Base-by-base conservation (phyloP, 2,113 vertebrate genomes). In the Platichthys flesus region DNA sequence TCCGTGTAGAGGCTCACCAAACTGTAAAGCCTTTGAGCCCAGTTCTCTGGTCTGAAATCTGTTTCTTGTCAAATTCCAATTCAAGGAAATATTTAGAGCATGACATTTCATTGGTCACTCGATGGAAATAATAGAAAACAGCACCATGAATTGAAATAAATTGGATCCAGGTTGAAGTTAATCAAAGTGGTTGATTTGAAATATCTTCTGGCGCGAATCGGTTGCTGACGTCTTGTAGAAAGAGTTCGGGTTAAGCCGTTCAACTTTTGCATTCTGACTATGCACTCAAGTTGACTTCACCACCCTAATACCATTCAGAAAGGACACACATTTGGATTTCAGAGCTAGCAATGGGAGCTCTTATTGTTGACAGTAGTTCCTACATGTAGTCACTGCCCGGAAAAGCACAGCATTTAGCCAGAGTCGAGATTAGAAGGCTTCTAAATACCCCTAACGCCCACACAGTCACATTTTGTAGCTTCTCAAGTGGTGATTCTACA, bases 371-470 rank as follows among this genome's bases (percentile, higher is more conserved):
- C 68, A 65, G 62, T 59, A 52, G 59, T 73, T 80, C 54, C 54
- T 45, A 37, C 64, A 68, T 52, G 23, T 79, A 49, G 31, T 65
- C 67, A 71, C 35, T 66, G 80, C 68, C 71, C 77, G 64, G 59
- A 79, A 85, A 74, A 73, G 55, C 63, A 63, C 8, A 57, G 40
- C 21, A n/a, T 68, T 87, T 81, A 85, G 80, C 60, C 74, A 73
- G 71, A 84, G 79, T 78, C 13, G 18, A 79, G 67, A 58, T 86
- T 90, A 68, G 83, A 90, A 90, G 74, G 79, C 76, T 68, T 86
- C 62, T 60, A 88, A 91, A 91, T 85, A 87, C 58, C 75, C 61
- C 71, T 21, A 51, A 91, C 85, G 86, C 85, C 89, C 88, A 92
- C 82, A 31, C 59, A 64, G 79, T 70, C 56, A 74, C 54, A 49